Percentiles rank a stretch among this genome's conserved stretches.
These are phyloP conservation scores for Alloplasta piceator DNA, from an alignment of 2,888 invertebrate genomes.

Conservation along the genomic window DNA sequence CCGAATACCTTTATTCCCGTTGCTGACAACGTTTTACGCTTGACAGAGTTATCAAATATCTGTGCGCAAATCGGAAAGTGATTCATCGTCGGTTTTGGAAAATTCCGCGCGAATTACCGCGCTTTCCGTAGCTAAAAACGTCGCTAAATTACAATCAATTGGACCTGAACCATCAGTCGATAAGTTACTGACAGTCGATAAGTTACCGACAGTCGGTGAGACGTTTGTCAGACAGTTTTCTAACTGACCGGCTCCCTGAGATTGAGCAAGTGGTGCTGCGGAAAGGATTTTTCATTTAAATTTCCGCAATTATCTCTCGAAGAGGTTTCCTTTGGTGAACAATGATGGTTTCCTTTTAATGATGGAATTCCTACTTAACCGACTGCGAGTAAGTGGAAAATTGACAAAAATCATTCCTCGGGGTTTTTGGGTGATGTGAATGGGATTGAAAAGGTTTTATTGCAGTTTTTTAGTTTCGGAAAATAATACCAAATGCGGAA, in stretches of 20 bases:
- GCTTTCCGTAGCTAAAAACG: neutral
- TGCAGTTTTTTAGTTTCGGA: too few species aligned
- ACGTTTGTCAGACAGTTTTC: neutral
- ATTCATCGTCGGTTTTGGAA: slow-evolving; percentile 7
- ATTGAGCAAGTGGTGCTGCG: slow-evolving; percentile 1
- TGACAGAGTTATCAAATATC: slow-evolving; percentile 20
- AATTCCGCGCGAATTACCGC: neutral
- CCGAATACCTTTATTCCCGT: neutral
- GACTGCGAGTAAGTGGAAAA: neutral
- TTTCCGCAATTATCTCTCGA: neutral
- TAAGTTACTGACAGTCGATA: neutral
- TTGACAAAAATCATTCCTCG: too few species aligned
- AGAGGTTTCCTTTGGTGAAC: neutral
- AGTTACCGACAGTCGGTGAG: slow-evolving; percentile 1
- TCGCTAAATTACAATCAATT: too few species aligned
- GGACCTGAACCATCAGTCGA: too few species aligned
- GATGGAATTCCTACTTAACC: slow-evolving; percentile 7
- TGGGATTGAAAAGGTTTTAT: too few species aligned
- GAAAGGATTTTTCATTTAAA: neutral
- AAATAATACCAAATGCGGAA: too few species aligned
- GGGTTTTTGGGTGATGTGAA: too few species aligned
- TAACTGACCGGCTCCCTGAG: neutral
- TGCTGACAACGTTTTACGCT: neutral
- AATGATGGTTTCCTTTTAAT: neutral
- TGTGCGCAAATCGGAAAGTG: slow-evolving; percentile 8